Evolutionary conservation across 2,113 vertebrate species (phyloP).

Genomic region (Thinocorus orbignyianus): DNA sequence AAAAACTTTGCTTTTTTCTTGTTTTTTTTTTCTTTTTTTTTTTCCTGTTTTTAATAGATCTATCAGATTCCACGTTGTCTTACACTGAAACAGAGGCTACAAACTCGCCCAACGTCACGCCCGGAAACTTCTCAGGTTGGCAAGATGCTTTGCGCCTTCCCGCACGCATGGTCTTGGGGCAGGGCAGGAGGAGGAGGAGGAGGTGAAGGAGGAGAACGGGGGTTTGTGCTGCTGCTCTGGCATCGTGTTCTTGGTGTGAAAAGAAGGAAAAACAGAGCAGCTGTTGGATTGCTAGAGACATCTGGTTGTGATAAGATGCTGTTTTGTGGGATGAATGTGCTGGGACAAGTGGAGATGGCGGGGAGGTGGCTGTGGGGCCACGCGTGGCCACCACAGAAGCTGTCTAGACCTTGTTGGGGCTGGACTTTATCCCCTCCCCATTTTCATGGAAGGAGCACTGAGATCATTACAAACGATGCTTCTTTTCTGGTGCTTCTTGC

Average conservation of each 20-base stretch:
- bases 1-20: background rate
- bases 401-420: fast-evolving
- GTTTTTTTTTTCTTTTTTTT: background rate
- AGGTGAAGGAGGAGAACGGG: too few species aligned
- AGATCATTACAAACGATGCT: fast-evolving
- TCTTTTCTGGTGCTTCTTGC: background rate
- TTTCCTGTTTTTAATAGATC: constrained; percentile 70
- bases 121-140: constrained; percentile 96
- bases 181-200: fast-evolving
- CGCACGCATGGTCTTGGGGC: background rate
- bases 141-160: background rate
- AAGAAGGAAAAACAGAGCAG: background rate
- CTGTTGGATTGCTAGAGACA: fast-evolving
- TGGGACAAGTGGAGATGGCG: fast-evolving
- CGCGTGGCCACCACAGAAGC: fast-evolving
- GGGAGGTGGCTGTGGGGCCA: background rate
- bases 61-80: constrained; percentile 98
- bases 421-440: fast-evolving
- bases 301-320: fast-evolving
- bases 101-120: constrained; percentile 87
- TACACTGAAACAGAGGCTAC: constrained; percentile 99
- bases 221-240: background rate
- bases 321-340: background rate
- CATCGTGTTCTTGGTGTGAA: background rate
- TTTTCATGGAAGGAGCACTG: background rate